phyloP scores from a whole-genome alignment of 2,888 invertebrate species.

The Sarcophaga variegata region DNA sequence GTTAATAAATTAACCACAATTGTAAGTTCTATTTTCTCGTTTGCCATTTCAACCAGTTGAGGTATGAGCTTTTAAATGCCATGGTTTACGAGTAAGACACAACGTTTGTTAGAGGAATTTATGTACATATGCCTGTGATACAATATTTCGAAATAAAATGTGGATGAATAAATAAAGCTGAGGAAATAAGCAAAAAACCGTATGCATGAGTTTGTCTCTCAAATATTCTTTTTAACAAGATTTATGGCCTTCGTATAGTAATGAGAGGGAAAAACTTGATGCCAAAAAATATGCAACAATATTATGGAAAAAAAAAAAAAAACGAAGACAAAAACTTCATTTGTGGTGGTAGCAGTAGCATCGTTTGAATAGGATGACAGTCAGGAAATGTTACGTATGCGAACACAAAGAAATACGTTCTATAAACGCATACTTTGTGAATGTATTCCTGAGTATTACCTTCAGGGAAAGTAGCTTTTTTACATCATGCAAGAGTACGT shows the following conservation, averaged over 20 bases:
- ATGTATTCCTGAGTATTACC: too few relatives aligned
- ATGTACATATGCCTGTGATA: slow-evolving; percentile 8
- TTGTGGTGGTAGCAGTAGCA: neutral
- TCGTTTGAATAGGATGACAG: slow-evolving; percentile 26
- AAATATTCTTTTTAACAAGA: slow-evolving; percentile 61
- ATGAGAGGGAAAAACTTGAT: slow-evolving; percentile 67
- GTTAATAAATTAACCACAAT: slow-evolving; percentile 67
- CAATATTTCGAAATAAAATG: slow-evolving; percentile 38
- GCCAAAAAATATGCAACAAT: slow-evolving; percentile 65
- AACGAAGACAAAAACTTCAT: neutral
- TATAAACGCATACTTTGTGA: too few relatives aligned
- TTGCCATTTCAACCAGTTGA: neutral
- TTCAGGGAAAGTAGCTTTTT: too few relatives aligned
- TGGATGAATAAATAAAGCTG: slow-evolving; percentile 42
- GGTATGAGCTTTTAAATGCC: slow-evolving; percentile 39
- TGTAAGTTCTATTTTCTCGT: slow-evolving; percentile 12
- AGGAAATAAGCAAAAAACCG: slow-evolving; percentile 36
- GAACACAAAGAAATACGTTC: too few relatives aligned
- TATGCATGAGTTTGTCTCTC: slow-evolving; percentile 68
- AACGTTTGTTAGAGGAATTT: slow-evolving; percentile 35
- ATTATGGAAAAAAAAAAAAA: slow-evolving; percentile 40
- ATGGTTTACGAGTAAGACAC: slow-evolving; percentile 15
- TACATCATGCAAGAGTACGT: too few relatives aligned
- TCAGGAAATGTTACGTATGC: neutral
- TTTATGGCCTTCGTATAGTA: slow-evolving; percentile 60